These are phyloP conservation scores for Scaptodrosophila latifasciaeformis DNA, from an alignment of 2,888 invertebrate genomes.

Conservation along the genomic window DNA sequence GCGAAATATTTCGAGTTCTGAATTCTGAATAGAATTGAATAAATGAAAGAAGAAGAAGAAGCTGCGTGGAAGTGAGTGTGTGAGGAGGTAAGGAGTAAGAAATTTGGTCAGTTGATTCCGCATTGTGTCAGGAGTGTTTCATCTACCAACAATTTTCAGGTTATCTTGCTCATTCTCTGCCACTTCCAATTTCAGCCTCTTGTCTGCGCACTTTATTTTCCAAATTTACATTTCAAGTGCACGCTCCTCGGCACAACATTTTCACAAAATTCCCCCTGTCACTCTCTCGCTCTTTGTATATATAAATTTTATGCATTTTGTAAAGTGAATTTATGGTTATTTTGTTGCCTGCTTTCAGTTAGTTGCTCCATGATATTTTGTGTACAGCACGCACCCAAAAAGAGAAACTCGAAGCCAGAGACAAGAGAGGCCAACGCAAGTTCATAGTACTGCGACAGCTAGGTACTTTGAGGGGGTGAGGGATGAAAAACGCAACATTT, in stretches of 20 bases:
- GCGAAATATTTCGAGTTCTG: too few species aligned
- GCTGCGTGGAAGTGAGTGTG: too few species aligned
- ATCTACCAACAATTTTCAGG: constrained; percentile 41
- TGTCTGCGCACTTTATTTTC: constrained; percentile 21
- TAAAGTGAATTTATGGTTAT: constrained; percentile 55
- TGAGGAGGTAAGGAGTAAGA: too few species aligned
- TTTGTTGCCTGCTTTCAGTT: constrained; percentile 22
- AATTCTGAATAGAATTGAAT: too few species aligned
- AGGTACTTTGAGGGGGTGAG: constrained; percentile 3
- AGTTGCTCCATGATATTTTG: constrained; percentile 23
- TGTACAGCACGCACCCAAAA: not conserved
- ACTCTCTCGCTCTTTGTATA: constrained; percentile 7
- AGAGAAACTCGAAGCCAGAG: not conserved
- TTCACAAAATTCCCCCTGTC: constrained; percentile 47
- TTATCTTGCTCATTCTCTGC: not conserved
- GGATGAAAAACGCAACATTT: constrained; percentile 66
- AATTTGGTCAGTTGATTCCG: too few species aligned
- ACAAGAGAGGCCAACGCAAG: too few species aligned
- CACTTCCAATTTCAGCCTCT: not conserved
- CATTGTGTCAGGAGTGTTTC: too few species aligned
- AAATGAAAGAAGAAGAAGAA: too few species aligned
- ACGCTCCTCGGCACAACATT: constrained; percentile 58
- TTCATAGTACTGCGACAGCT: not conserved
- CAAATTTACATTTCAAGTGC: constrained; percentile 63
- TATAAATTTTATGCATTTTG: constrained; percentile 39